Evolutionary conservation across 92 coral and sea anemone species (phyloP).

Genomic region (Porites evermanni): DNA sequence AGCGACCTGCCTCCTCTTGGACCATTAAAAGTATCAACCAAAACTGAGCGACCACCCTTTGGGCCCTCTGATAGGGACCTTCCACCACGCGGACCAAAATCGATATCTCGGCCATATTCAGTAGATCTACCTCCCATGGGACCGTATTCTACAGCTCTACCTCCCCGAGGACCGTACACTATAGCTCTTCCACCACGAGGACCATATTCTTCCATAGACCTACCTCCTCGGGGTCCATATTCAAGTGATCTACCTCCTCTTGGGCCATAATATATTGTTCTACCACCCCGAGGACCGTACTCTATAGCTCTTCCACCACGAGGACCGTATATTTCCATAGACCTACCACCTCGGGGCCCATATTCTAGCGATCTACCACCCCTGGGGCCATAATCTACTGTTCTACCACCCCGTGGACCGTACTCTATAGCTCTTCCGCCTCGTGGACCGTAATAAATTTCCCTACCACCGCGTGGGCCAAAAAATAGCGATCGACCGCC

Average conservation of each 20-base stretch:
- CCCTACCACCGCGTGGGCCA: slow-evolving; percentile 60
- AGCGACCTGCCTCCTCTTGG: slow-evolving; percentile 54
- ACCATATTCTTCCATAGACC: slow-evolving; percentile 26
- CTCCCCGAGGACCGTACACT: slow-evolving; percentile 46
- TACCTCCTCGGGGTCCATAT: slow-evolving; percentile 55
- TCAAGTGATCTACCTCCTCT: slow-evolving; percentile 41
- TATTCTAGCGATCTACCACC: slow-evolving; percentile 48
- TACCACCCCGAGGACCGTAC: slow-evolving; percentile 51
- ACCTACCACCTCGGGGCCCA: slow-evolving; percentile 58
- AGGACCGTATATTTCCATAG: slow-evolving; percentile 36
- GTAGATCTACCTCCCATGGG: slow-evolving; percentile 49
- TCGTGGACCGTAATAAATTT: slow-evolving; percentile 30
- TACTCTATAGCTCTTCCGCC: slow-evolving; percentile 33
- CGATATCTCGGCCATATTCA: slow-evolving; percentile 30
- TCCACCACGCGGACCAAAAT: slow-evolving; percentile 56
- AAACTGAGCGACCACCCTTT: slow-evolving; percentile 28
- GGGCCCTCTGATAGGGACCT: slow-evolving; percentile 29
- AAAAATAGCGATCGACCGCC: slow-evolving; percentile 47
- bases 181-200: slow-evolving; percentile 32
- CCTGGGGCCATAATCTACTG: slow-evolving; percentile 37
- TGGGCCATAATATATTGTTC: slow-evolving; percentile 39
- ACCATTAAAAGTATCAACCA: slow-evolving; percentile 16
- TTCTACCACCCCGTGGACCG: slow-evolving; percentile 55
- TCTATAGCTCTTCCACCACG: slow-evolving; percentile 45
- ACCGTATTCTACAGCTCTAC: slow-evolving; percentile 50